Base-by-base conservation (phyloP, 2,113 vertebrate species). In the Caranx melampygus region DNA sequence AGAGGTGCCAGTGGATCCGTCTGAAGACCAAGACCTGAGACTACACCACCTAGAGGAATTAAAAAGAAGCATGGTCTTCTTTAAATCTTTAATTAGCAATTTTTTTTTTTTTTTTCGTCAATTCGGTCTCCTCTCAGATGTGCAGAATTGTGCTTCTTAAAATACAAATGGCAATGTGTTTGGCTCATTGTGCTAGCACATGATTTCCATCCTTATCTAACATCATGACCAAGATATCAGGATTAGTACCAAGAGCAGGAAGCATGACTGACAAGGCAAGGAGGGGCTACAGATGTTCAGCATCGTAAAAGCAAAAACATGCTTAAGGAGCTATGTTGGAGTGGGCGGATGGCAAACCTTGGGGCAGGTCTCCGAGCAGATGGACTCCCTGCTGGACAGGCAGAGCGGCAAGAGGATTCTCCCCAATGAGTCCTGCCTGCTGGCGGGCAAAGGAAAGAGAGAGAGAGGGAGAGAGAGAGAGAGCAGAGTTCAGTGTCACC, bases 401-500 rank as follows among this genome's bases (percentile, higher is more conserved):
- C 67, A 95, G 81, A 52, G 93, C 69, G 67, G 95, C 82, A 93
- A 97, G 84, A 55, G 96, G 96, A 61, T 95, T 96, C 54, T 98
- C 97, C 68, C 95, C 96, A 47, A 97, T 92, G 84, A 98, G 95
- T 71, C 96, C 97, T 2, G 96, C 94, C 91, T 98, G 96, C 91
- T 91, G 90, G 67, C 64, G 26, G 26, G 26, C 82, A 79, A 76
- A 72, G 68, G 69, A 84, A 59, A 75, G 31, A 51, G 31, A 84
- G 61, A 84, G 61, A 75, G 31, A 51, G 31, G 68, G 69, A 84
- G 58, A 75, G 31, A 51, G 31, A 84, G 61, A 84, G 61, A 75
- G 31, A 51, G 31, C 15, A 78, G 60, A 85, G 81, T 35, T 89
- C 80, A 87, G 70, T 51, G 85, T 85, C 83, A 83, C 20, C 20